phyloP scores from a whole-genome alignment of 1,140 invertebrate species.

The Mactra quadrangularis region DNA sequence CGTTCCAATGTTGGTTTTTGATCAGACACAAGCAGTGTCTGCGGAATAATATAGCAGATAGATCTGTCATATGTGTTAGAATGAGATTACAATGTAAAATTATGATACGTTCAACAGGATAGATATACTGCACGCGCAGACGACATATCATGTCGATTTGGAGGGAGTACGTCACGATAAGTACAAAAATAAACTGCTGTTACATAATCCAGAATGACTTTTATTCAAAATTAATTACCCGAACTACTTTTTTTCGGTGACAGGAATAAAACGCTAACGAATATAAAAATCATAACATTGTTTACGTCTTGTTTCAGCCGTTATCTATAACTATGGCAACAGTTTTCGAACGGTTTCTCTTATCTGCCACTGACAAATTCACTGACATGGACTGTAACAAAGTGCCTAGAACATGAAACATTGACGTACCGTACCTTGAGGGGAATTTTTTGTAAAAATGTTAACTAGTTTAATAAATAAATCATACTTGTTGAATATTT shows the following conservation, averaged over 20 bases:
- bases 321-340: constrained; percentile 30
- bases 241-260: constrained; percentile 25
- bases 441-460: constrained; percentile 7
- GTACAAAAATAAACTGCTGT: constrained; percentile 23
- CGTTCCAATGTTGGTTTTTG: too few species aligned
- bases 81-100: constrained; percentile 25
- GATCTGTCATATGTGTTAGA: constrained; percentile 23
- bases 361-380: constrained; percentile 25
- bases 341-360: constrained; percentile 28
- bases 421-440: constrained; percentile 23
- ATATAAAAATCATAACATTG: constrained; percentile 49
- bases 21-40: not conserved
- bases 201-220: constrained; percentile 47
- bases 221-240: constrained; percentile 32
- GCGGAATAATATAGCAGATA: constrained; percentile 21
- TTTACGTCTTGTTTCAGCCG: constrained; percentile 33
- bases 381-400: constrained; percentile 17
- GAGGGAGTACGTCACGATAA: constrained; percentile 24
- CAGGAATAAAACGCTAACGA: constrained; percentile 11
- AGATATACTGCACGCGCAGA: constrained; percentile 7
- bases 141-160: constrained; percentile 14
- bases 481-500: constrained; percentile 1
- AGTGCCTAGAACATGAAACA: constrained; percentile 25
- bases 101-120: constrained; percentile 22
- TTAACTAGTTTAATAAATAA: constrained; percentile 12